Percentiles rank a stretch among this genome's conserved stretches.
Conservation (phyloP, 2,113 vertebrate species). For the Embiotoca jacksoni region DNA sequence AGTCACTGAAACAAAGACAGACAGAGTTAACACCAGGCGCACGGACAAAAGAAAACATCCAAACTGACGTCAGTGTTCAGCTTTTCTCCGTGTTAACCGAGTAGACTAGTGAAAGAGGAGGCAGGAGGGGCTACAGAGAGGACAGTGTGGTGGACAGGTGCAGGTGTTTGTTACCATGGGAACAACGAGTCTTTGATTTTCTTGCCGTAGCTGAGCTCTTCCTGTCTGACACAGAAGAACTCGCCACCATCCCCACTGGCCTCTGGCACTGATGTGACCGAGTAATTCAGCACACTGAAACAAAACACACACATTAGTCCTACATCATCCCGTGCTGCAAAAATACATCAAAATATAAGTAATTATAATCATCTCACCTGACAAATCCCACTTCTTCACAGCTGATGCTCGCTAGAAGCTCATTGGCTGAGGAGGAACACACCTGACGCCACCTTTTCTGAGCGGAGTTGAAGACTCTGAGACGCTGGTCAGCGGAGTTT, state of each 20-base stretch:
- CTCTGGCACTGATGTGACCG: constrained; percentile 77
- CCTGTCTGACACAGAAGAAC: constrained; percentile 89
- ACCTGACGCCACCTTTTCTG: constrained; percentile 89
- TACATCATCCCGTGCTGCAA: background rate
- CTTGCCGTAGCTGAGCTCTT: constrained; percentile 84
- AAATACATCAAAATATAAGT: background rate
- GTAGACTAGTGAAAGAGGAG: background rate
- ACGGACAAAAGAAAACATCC: constrained; percentile 18
- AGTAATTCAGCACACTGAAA: constrained; percentile 86
- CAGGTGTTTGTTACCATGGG: constrained; percentile 86
- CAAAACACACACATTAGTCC: constrained; percentile 25
- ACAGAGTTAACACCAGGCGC: constrained; percentile 31
- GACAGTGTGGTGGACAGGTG: constrained; percentile 31
- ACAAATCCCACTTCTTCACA: constrained; percentile 94
- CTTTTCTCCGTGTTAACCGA: background rate
- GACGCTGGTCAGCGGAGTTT: constrained; percentile 85
- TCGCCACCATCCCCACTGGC: constrained; percentile 85
- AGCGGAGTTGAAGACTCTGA: constrained; percentile 86
- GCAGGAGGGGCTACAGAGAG: constrained; percentile 25
- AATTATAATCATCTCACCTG: constrained; percentile 81
- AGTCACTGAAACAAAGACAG: constrained; percentile 79
- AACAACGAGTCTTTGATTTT: constrained; percentile 89
- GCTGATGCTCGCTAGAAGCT: constrained; percentile 87
- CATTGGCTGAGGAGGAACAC: constrained; percentile 88
- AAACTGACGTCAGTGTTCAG: background rate